These are phyloP conservation scores for Lerema accius DNA, from an alignment of 1,140 invertebrate species.

Conservation along the genomic window DNA sequence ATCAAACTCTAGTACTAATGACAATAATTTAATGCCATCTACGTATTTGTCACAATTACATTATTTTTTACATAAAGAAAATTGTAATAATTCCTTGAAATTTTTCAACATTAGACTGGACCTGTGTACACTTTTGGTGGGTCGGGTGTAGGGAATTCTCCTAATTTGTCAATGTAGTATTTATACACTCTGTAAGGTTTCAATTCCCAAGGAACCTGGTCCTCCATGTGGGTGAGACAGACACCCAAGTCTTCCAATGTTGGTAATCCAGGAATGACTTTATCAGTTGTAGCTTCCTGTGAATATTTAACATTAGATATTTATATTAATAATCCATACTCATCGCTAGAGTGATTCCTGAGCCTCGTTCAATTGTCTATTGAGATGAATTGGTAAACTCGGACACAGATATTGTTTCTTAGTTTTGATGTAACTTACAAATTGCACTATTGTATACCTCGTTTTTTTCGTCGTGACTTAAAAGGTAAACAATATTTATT, in stretches of 20 bases:
- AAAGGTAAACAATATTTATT: no score
- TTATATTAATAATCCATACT: no score
- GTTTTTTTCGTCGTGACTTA: no score
- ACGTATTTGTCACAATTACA: conserved; percentile 11
- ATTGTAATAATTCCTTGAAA: no score
- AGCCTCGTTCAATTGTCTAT: no score
- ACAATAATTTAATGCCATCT: conserved; percentile 31
- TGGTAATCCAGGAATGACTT: conserved; percentile 85
- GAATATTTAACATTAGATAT: conserved; percentile 29
- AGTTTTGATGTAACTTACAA: no score
- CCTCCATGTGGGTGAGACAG: conserved; percentile 88
- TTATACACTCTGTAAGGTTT: conserved; percentile 84
- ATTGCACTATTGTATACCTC: no score
- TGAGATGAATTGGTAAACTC: no score
- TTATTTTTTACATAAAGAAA: conserved; percentile 19
- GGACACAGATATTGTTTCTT: no score
- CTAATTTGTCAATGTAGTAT: conserved; percentile 90
- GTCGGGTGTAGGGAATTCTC: conserved; percentile 87
- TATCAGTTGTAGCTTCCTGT: conserved; percentile 91
- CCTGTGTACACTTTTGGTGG: conserved; percentile 81
- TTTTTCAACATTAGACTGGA: conserved; percentile 21
- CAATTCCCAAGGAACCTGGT: conserved; percentile 90
- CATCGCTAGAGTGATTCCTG: no score
- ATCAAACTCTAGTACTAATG: conserved; percentile 14
- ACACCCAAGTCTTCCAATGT: conserved; percentile 95